Conservation (phyloP, 2,888 invertebrate genomes). For the Eupithecia dodoneata region DNA sequence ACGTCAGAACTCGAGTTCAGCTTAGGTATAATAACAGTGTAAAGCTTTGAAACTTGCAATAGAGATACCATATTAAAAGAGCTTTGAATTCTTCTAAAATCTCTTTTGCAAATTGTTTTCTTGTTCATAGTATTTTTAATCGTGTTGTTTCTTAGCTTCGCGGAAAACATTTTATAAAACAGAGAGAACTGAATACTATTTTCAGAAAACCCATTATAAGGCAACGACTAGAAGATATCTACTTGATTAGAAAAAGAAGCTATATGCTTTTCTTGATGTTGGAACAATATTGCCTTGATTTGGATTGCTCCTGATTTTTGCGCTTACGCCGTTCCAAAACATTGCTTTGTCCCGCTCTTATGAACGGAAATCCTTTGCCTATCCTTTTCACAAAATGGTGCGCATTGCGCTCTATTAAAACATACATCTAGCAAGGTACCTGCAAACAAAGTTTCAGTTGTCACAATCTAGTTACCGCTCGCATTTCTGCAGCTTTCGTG, state of each 20-base stretch:
- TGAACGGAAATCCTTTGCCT: too few relatives aligned
- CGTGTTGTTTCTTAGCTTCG: neutral
- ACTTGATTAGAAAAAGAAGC: neutral
- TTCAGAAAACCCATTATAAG: neutral
- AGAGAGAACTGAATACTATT: neutral
- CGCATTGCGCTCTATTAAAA: neutral
- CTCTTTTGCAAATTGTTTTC: neutral
- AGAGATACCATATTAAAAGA: too few relatives aligned
- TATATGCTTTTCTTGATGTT: neutral
- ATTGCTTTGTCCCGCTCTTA: too few relatives aligned
- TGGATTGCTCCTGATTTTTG: too few relatives aligned
- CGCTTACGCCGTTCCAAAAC: too few relatives aligned
- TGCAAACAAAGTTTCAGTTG: slow-evolving; percentile 19
- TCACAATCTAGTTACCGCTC: slow-evolving; percentile 19
- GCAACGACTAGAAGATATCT: neutral
- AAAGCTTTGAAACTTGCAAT: neutral
- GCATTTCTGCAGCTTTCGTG: slow-evolving; percentile 22
- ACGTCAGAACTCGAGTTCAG: neutral
- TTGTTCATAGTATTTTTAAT: neutral
- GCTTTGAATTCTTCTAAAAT: too few relatives aligned
- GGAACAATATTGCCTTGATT: neutral
- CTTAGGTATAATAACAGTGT: neutral
- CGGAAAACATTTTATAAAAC: neutral
- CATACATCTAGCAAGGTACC: slow-evolving; percentile 1
- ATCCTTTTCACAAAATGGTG: too few relatives aligned